These are phyloP conservation scores for Cinclus mexicanus DNA, from an alignment of 2,113 vertebrate species.

Conservation along the genomic window DNA sequence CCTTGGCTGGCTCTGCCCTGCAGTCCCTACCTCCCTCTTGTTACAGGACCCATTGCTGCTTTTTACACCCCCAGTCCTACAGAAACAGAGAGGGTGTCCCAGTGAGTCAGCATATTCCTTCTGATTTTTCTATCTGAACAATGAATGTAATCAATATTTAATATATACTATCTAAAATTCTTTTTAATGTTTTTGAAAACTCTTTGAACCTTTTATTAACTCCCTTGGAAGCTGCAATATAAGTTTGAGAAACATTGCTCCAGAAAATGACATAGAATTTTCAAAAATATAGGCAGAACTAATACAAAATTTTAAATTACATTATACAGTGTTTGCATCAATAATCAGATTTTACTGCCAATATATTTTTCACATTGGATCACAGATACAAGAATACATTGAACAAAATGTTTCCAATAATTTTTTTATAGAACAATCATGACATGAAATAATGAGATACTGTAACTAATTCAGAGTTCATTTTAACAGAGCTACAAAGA, in stretches of 20 bases:
- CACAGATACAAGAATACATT: neutral
- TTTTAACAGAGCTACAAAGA: conserved; percentile 8
- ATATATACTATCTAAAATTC: neutral
- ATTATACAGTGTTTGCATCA: neutral
- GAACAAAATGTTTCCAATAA: neutral
- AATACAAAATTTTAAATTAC: neutral
- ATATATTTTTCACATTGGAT: neutral
- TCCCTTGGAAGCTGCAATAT: neutral
- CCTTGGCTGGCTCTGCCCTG: neutral
- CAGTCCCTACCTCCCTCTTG: neutral
- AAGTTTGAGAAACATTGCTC: conserved; percentile 50
- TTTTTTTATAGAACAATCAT: neutral
- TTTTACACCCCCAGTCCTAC: neutral
- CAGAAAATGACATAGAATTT: neutral
- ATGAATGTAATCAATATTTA: neutral
- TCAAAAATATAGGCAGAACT: neutral
- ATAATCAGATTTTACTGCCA: neutral
- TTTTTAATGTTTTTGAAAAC: neutral
- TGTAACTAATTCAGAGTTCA: neutral
- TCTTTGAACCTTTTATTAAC: neutral
- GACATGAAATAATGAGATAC: neutral
- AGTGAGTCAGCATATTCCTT: neutral
- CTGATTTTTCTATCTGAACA: neutral
- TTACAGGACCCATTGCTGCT: neutral
- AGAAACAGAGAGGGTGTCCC: neutral